A percentile compares a stretch with the other conserved stretches of the same genome.
Conservation (phyloP, 2,113 vertebrate species). For the Vidua macroura region DNA sequence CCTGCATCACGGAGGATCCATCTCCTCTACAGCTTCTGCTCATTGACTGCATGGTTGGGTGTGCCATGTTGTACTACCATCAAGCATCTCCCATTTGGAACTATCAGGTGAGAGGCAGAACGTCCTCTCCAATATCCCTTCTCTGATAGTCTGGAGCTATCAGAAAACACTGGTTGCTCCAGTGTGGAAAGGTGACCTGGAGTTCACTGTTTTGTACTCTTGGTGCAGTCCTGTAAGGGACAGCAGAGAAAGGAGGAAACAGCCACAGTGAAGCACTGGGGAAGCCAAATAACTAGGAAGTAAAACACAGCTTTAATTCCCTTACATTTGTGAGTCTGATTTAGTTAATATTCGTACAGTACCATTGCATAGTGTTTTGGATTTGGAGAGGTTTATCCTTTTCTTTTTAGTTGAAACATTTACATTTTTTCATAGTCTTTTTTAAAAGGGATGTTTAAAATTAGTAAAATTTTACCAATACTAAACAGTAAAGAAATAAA, state of each 20-base stretch:
- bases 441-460: background rate
- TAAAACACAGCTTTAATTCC: background rate
- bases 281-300: background rate
- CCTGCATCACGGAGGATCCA: background rate
- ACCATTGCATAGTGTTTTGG: background rate
- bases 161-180: background rate
- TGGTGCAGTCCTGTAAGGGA: background rate
- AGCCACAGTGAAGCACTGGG: background rate
- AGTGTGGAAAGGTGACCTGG: background rate
- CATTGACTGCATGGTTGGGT: rapidly evolving
- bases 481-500: background rate
- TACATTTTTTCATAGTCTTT: background rate
- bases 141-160: background rate
- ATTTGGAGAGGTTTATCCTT: background rate
- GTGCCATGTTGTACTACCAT: background rate
- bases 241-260: background rate
- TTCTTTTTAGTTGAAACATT: background rate
- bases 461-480: background rate
- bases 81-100: background rate
- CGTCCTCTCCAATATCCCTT: background rate
- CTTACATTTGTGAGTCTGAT: background rate
- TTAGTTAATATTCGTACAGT: background rate
- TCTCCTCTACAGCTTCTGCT: background rate
- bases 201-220: background rate
- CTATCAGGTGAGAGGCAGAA: background rate